phyloP scores from a whole-genome alignment of 2,797 vertebrate species.

The Acanthurus lineatus region DNA sequence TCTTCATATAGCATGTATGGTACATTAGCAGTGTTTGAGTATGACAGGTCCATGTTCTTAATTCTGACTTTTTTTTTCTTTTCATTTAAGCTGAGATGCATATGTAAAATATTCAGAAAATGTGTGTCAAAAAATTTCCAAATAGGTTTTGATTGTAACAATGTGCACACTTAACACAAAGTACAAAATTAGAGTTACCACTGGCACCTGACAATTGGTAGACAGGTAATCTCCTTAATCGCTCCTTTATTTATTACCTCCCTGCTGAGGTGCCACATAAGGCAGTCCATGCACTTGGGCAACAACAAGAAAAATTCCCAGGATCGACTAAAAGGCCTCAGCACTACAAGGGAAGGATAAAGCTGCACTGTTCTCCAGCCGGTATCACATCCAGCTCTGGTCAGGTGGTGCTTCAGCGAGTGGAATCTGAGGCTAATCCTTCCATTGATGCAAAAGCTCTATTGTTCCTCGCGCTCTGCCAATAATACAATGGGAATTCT shows the following conservation, averaged over 20 bases:
- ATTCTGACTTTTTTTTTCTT: too few species aligned
- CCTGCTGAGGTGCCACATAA: constrained; percentile 53
- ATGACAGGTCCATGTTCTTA: neutral
- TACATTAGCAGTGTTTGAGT: neutral
- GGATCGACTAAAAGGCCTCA: constrained; percentile 65
- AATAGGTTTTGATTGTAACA: constrained; percentile 1
- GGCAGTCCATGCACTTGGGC: constrained; percentile 38
- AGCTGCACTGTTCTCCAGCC: constrained; percentile 63
- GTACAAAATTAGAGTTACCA: constrained; percentile 43
- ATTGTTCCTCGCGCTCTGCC: constrained; percentile 72
- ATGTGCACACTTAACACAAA: constrained; percentile 31
- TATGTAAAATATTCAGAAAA: constrained; percentile 1
- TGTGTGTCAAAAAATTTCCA: constrained; percentile 9
- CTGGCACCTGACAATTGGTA: constrained; percentile 41
- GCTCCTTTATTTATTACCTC: constrained; percentile 30
- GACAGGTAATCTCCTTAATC: constrained; percentile 70
- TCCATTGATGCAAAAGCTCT: constrained; percentile 72
- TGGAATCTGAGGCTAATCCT: constrained; percentile 77
- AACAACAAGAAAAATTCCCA: constrained; percentile 62
- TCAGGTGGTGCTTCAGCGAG: constrained; percentile 69
- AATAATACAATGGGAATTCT: constrained; percentile 74
- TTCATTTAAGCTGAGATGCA: neutral
- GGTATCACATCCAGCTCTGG: constrained; percentile 65
- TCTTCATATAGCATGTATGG: too few species aligned
- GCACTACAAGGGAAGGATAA: constrained; percentile 67